These are phyloP conservation scores for Pimpla rufipes DNA, from an alignment of 2,888 invertebrate species.

Conservation along the genomic window DNA sequence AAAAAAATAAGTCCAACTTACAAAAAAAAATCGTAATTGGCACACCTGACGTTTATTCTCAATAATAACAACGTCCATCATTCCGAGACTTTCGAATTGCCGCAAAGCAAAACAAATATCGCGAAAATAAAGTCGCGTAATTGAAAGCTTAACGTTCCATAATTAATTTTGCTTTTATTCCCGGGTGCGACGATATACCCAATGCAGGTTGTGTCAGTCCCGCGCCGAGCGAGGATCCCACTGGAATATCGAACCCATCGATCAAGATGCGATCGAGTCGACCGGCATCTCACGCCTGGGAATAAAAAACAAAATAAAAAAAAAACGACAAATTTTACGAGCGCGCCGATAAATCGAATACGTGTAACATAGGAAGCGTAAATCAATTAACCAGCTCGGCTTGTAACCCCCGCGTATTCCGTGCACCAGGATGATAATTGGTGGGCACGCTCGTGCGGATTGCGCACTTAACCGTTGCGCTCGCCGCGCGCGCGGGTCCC, in stretches of 20 bases:
- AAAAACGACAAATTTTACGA: slow-evolving; percentile 26
- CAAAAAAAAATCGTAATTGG: too few species aligned
- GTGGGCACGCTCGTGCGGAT: slow-evolving; percentile 64
- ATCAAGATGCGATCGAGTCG: background rate
- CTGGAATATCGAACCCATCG: background rate
- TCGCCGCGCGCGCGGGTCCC: slow-evolving; percentile 9
- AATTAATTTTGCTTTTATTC: background rate
- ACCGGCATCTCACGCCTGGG: background rate
- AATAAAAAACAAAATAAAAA: background rate
- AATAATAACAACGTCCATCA: background rate
- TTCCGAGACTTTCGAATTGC: background rate
- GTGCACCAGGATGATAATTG: slow-evolving; percentile 53
- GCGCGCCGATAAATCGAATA: slow-evolving; percentile 39
- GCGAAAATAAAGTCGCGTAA: slow-evolving; percentile 2
- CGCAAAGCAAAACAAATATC: background rate
- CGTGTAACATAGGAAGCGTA: slow-evolving; percentile 56
- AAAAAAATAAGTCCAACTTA: too few species aligned
- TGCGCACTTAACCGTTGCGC: slow-evolving; percentile 60
- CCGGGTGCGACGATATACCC: background rate
- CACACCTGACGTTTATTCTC: background rate
- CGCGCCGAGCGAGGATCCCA: background rate
- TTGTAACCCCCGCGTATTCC: background rate
- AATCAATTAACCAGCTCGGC: slow-evolving; percentile 58
- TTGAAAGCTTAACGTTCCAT: background rate
- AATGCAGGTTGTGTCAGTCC: background rate